Percentiles rank a stretch among this genome's conserved stretches.
These are phyloP conservation scores for Balearica regulorum DNA, from an alignment of 2,797 vertebrate genomes.

Conservation along the genomic window DNA sequence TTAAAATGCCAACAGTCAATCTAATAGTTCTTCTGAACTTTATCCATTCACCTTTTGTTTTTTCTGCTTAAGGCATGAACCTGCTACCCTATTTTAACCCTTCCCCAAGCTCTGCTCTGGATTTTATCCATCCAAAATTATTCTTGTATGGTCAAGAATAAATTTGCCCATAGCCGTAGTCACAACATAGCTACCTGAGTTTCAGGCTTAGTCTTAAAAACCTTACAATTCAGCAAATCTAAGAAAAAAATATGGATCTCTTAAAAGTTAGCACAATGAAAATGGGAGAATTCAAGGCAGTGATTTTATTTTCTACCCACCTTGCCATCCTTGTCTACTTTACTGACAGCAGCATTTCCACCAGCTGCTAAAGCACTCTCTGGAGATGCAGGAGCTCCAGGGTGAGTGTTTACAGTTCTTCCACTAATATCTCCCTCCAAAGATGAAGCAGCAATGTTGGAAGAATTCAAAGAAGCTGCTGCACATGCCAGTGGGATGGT, in stretches of 20 bases:
- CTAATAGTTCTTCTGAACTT: not conserved
- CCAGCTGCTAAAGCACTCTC: conserved; percentile 70
- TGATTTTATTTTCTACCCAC: conserved; percentile 66
- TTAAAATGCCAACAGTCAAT: not conserved
- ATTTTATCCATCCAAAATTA: not conserved
- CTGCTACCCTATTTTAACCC: not conserved
- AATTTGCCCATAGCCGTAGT: not conserved
- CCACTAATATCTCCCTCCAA: conserved; percentile 81
- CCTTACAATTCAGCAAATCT: not conserved
- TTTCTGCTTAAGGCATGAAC: not conserved
- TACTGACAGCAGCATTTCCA: conserved; percentile 72
- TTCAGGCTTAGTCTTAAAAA: not conserved
- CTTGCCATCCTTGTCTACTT: conserved; percentile 91
- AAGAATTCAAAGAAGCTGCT: conserved; percentile 81
- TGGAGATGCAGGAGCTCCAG: conserved; percentile 72
- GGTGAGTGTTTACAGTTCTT: conserved; percentile 72
- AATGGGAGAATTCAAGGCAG: not conserved
- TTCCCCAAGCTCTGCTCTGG: not conserved
- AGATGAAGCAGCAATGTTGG: conserved; percentile 77
- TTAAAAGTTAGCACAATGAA: not conserved
- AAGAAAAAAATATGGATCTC: not conserved
- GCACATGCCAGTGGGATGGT: conserved; percentile 82
- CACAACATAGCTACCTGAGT: not conserved
- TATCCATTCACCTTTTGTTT: not conserved
- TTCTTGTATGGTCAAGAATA: not conserved